Evolutionary conservation across 2,888 invertebrate genomes (phyloP).

Genomic region (Kryphioiulus occultus): DNA sequence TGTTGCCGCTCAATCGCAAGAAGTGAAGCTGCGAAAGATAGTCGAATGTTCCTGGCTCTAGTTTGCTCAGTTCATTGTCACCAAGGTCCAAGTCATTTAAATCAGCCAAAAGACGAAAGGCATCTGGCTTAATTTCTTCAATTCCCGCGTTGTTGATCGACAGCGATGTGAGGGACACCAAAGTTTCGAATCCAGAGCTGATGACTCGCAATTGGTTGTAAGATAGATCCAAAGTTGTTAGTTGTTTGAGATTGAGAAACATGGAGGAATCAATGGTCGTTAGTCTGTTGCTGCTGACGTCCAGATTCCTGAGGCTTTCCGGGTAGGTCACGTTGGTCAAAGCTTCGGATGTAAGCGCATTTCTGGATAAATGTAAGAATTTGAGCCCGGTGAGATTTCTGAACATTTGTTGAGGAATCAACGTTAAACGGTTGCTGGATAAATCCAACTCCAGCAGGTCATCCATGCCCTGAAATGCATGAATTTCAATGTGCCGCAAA

Average conservation of each 20-base stretch:
- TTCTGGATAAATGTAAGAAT: not conserved
- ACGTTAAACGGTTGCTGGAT: not conserved
- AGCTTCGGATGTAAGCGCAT: not conserved
- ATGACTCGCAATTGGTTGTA: not conserved
- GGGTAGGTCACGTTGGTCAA: not conserved
- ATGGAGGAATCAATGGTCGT: slow-evolving; percentile 55
- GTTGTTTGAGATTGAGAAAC: not conserved
- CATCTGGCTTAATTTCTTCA: not conserved
- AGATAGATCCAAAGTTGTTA: not conserved
- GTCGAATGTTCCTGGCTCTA: not conserved
- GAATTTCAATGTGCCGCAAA: not conserved
- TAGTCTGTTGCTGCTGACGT: slow-evolving; percentile 56
- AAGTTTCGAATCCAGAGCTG: not conserved
- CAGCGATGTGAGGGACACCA: not conserved
- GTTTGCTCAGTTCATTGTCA: not conserved
- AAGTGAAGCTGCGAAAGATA: not conserved
- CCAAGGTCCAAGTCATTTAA: not conserved
- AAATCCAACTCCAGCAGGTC: not conserved
- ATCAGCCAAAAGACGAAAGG: not conserved
- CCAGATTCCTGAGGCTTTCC: slow-evolving; percentile 58
- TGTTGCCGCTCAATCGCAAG: slow-evolving; percentile 7
- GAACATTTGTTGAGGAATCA: not conserved
- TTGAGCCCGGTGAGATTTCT: not conserved
- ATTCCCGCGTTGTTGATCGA: not conserved
- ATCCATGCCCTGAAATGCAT: not conserved